Conservation (phyloP, 2,797 vertebrate species). For the Thamnophis elegans region DNA sequence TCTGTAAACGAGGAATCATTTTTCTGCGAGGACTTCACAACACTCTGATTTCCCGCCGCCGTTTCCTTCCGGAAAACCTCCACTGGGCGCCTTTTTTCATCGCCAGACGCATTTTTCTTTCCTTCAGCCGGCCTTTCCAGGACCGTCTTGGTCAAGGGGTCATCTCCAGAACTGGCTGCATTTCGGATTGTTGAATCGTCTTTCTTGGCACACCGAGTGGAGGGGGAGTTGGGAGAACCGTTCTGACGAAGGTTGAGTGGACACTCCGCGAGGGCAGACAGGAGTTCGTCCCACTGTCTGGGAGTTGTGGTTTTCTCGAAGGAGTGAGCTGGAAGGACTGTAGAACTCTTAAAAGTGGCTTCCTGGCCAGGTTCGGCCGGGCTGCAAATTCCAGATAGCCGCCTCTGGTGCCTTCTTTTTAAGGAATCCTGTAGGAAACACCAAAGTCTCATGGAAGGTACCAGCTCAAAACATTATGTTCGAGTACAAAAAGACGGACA, state of each 20-base stretch:
- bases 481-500: not conserved
- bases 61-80: constrained; percentile 36
- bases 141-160: constrained; percentile 17
- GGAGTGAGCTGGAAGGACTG: not conserved
- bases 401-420: constrained; percentile 57
- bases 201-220: not conserved
- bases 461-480: not conserved
- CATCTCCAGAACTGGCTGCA: constrained; percentile 10
- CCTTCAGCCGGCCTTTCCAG: constrained; percentile 37
- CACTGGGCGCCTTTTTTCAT: constrained; percentile 35
- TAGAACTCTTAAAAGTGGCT: not conserved
- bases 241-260: not conserved
- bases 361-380: constrained; percentile 34
- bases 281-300: not conserved
- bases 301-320: constrained; percentile 33
- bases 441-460: accelerated
- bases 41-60: constrained; percentile 54
- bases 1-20: constrained; percentile 35
- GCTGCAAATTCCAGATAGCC: constrained; percentile 23
- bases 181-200: constrained; percentile 39
- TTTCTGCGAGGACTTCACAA: constrained; percentile 37
- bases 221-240: constrained; percentile 1
- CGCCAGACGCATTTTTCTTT: constrained; percentile 3
- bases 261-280: not conserved
- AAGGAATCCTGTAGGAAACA: constrained; percentile 60